phyloP scores from a whole-genome alignment of 2,888 invertebrate genomes.

The Cryptosula pallasiana region DNA sequence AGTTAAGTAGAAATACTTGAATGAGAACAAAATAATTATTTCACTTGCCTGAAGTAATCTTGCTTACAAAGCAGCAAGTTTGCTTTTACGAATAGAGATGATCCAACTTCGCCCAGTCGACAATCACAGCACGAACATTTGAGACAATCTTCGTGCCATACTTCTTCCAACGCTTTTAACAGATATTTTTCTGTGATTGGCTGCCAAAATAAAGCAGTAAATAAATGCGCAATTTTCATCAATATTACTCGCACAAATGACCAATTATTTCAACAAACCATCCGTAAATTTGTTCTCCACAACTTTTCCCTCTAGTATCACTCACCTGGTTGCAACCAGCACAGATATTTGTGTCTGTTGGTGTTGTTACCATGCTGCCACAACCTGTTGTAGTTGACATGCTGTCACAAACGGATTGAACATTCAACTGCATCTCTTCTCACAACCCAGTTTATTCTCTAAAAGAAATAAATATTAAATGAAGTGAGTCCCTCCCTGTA shows the following conservation, averaged over 20 bases:
- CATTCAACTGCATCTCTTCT: not conserved
- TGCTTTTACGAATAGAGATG: conserved; percentile 82
- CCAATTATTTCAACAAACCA: too few relatives aligned
- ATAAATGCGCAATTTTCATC: too few relatives aligned
- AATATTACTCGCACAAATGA: too few relatives aligned
- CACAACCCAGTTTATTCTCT: too few relatives aligned
- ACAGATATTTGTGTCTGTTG: not conserved
- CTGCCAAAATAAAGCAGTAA: too few relatives aligned
- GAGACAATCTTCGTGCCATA: conserved; percentile 90
- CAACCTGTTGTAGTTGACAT: not conserved
- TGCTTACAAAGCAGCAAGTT: conserved; percentile 84
- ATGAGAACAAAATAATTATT: not conserved
- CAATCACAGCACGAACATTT: conserved; percentile 84
- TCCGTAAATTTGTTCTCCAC: too few relatives aligned
- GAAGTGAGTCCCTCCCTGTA: too few relatives aligned
- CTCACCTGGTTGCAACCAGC: conserved; percentile 1
- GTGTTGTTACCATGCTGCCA: not conserved
- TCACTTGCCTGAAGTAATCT: conserved; percentile 77
- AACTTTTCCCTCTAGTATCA: too few relatives aligned
- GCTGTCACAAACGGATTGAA: not conserved
- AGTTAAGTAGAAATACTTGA: not conserved
- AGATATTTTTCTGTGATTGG: conserved; percentile 61
- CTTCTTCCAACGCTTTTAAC: conserved; percentile 76
- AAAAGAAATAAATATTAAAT: too few relatives aligned
- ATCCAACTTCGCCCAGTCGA: conserved; percentile 85